phyloP scores from a whole-genome alignment of 2,797 vertebrate genomes.

The Paratrypauchen microcephalus region DNA sequence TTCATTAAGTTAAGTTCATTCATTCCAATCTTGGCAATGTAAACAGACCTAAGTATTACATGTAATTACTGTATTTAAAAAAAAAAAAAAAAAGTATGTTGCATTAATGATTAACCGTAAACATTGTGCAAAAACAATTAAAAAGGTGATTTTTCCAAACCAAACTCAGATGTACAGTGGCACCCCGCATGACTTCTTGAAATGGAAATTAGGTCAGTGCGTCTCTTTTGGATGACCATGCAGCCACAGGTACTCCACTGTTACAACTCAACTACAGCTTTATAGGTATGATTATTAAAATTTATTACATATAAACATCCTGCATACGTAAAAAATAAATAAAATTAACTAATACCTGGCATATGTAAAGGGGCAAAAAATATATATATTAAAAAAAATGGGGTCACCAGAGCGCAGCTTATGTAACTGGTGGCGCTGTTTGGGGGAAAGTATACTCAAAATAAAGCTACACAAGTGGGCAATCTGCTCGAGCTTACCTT shows the following conservation, averaged over 20 bases:
- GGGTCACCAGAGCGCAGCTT: constrained; percentile 66
- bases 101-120: background rate
- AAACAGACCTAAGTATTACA: no score
- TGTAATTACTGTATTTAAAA: no score
- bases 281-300: background rate
- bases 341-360: background rate
- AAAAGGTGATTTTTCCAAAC: background rate
- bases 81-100: background rate
- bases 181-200: constrained; percentile 21
- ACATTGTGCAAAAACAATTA: background rate
- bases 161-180: background rate
- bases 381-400: no score
- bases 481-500: constrained; percentile 48
- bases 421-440: constrained; percentile 63
- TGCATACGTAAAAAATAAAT: no score
- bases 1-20: no score
- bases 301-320: accelerated
- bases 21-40: no score
- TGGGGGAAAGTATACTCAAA: background rate
- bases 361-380: constrained; percentile 27
- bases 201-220: constrained; percentile 55
- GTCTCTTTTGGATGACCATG: constrained; percentile 7
- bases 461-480: background rate
- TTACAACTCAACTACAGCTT: background rate
- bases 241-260: background rate